These are phyloP conservation scores for Tapera naevia DNA, from an alignment of 2,797 vertebrate genomes.

Conservation along the genomic window DNA sequence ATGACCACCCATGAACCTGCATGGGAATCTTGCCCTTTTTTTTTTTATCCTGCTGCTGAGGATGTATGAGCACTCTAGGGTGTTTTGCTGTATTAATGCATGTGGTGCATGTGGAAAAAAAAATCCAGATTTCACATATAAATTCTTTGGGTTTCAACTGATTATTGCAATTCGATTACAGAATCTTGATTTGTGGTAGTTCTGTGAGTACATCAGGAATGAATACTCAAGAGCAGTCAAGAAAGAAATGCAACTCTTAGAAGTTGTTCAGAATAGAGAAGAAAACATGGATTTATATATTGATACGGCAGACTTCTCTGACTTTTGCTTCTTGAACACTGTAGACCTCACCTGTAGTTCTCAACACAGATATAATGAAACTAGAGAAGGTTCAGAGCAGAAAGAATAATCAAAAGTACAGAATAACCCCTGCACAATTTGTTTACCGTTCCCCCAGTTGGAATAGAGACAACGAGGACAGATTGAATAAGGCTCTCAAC, in stretches of 20 bases:
- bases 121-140: neutral
- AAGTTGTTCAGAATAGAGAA: neutral
- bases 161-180: neutral
- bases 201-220: neutral
- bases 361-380: neutral
- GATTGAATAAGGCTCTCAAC: neutral
- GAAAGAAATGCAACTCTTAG: neutral
- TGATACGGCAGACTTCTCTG: neutral
- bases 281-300: neutral
- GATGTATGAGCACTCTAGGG: neutral
- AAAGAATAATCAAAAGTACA: neutral
- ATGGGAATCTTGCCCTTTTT: neutral
- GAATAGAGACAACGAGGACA: neutral
- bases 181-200: neutral
- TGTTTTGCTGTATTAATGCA: neutral
- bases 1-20: neutral
- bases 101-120: neutral
- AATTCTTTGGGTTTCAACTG: neutral
- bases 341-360: neutral
- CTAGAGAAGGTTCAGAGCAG: neutral
- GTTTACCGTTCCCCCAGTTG: neutral
- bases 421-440: neutral
- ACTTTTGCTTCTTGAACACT: neutral
- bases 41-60: neutral
- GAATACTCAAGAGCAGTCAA: neutral